phyloP scores from a whole-genome alignment of 2,888 invertebrate genomes.

The Criorhina ranunculi region DNA sequence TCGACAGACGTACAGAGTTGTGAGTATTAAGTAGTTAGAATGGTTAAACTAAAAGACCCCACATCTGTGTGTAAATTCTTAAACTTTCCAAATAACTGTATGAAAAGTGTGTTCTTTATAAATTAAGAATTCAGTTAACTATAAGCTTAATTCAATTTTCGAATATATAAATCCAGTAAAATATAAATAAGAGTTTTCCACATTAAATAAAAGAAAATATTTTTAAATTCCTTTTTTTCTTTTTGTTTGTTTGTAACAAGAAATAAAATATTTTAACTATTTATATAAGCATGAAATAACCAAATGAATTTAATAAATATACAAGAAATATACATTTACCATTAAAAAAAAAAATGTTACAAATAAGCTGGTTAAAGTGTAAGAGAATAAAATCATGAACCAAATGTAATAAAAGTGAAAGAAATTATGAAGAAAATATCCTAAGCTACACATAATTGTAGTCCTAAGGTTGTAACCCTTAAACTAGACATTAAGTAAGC shows the following conservation, averaged over 20 bases:
- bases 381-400: slow-evolving; percentile 39
- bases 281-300: slow-evolving; percentile 56
- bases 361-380: slow-evolving; percentile 15
- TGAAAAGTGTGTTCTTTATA: slow-evolving; percentile 49
- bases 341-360: slow-evolving; percentile 36
- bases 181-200: slow-evolving; percentile 37
- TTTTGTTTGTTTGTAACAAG: slow-evolving; percentile 53
- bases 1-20: no score
- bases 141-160: slow-evolving; percentile 11
- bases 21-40: background rate
- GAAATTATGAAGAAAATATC: slow-evolving; percentile 19
- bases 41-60: background rate
- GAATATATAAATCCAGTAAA: slow-evolving; percentile 1
- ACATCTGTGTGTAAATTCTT: slow-evolving; percentile 12
- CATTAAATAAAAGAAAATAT: slow-evolving; percentile 30
- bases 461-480: slow-evolving; percentile 23
- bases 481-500: slow-evolving; percentile 25
- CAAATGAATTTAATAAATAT: slow-evolving; percentile 61
- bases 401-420: slow-evolving; percentile 44
- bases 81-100: slow-evolving; percentile 26
- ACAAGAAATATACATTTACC: slow-evolving; percentile 40
- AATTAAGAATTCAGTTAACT: slow-evolving; percentile 46
- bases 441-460: slow-evolving; percentile 30
- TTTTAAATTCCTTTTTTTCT: slow-evolving; percentile 39
- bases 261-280: slow-evolving; percentile 55